These are phyloP conservation scores for Patella ulyssiponensis DNA, from an alignment of 2,888 invertebrate genomes.

Conservation along the genomic window DNA sequence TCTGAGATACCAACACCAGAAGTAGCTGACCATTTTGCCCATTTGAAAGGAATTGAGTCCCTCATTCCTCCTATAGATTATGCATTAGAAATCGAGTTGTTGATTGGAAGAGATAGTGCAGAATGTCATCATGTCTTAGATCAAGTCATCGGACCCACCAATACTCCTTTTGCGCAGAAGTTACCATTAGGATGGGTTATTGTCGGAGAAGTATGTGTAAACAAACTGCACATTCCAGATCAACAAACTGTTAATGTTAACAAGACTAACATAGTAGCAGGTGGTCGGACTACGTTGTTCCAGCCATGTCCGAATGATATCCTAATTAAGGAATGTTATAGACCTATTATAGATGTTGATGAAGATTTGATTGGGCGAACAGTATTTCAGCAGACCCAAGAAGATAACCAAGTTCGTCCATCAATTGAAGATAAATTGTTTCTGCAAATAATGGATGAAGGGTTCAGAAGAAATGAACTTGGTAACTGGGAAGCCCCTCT, in stretches of 20 bases:
- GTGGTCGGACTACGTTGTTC: neutral
- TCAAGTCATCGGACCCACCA: conserved; percentile 6
- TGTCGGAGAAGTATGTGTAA: conserved; percentile 4
- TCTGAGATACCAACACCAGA: conserved; percentile 38
- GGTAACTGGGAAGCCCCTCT: conserved; percentile 33
- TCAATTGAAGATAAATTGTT: conserved; percentile 37
- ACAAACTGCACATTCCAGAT: neutral
- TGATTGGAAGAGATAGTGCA: conserved; percentile 6
- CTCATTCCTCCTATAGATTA: neutral
- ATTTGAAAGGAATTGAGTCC: conserved; percentile 18
- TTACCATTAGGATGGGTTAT: conserved; percentile 10
- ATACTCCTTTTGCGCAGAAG: conserved; percentile 15
- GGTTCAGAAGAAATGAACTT: conserved; percentile 7
- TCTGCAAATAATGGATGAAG: conserved; percentile 26
- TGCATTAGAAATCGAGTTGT: neutral
- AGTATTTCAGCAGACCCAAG: conserved; percentile 22
- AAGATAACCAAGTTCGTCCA: conserved; percentile 25
- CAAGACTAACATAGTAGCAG: neutral
- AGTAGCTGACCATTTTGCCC: conserved; percentile 25
- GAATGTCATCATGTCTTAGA: conserved; percentile 14
- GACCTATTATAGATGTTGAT: neutral
- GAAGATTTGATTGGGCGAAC: neutral
- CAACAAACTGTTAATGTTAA: conserved; percentile 13
- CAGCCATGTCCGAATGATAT: conserved; percentile 1
- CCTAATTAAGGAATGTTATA: neutral